These are phyloP conservation scores for Rhabdornis inornatus DNA, from an alignment of 2,113 vertebrate species.

Conservation along the genomic window DNA sequence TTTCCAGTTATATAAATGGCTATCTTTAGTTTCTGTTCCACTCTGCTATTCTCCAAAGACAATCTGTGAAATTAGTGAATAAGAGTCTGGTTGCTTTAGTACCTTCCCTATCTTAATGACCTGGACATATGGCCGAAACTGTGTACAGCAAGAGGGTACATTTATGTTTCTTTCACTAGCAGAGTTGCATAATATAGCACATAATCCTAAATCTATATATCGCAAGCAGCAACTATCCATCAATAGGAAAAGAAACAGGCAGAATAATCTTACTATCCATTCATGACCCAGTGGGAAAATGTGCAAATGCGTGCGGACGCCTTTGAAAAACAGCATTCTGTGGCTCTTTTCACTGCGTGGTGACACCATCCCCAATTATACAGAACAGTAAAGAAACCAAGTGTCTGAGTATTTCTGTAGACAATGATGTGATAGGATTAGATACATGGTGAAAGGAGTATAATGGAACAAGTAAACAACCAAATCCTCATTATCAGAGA, in stretches of 20 bases:
- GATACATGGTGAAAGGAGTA: constrained; percentile 34
- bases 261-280: constrained; percentile 54
- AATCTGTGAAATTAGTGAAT: background rate
- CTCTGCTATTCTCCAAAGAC: background rate
- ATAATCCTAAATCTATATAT: background rate
- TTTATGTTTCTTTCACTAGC: background rate
- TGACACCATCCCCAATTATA: constrained; percentile 38
- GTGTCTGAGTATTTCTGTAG: background rate
- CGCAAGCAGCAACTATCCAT: background rate
- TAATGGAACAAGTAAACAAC: constrained; percentile 54
- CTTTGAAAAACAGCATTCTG: constrained; percentile 31
- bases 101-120: background rate
- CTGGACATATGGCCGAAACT: background rate
- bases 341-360: constrained; percentile 52
- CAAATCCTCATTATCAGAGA: background rate
- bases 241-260: background rate
- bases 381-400: constrained; percentile 51
- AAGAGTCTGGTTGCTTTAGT: background rate
- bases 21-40: background rate
- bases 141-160: background rate
- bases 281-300: background rate
- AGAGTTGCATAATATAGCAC: background rate
- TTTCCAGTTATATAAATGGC: background rate
- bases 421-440: constrained; percentile 38
- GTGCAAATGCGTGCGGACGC: background rate